Evolutionary conservation across 1,140 invertebrate species (phyloP), one percentile per base, ranked within the genome.

Genomic region (Brachionus calyciflorus): DNA sequence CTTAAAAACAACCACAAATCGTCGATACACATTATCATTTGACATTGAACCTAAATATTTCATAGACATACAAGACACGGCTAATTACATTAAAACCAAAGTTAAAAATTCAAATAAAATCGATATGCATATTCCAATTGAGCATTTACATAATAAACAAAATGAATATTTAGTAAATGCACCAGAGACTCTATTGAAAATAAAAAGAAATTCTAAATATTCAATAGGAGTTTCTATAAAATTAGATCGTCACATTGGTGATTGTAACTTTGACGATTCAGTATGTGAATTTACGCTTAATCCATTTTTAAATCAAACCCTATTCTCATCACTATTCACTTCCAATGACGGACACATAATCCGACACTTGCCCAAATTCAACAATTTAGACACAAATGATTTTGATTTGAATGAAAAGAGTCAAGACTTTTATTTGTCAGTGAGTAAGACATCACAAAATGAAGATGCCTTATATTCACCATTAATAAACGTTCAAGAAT

Each of bases 241-340:
- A 21, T 12, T 73, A 19, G 46, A 51, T 17, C n/a, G 30, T 19
- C 69, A 46, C 0, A 24, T 30, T 12, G 69, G 69, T 1, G 69
- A 73, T 33, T 73, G 69, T 46, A 21, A 48, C 14, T 73, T 73
- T 46, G 69, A 73, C n/a, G 10, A 49, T 5, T 73, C 69, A 21
- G 9, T 73, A n/a, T 73, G 69, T 21, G 44, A 55, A 12, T 73
- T 51, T 51, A 33, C 46, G 3, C 17, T 7, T 0, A 73, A 73
- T 46, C 21, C 21, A 44, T 44, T 65, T 24, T 24, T 65, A 2
- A 65, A 44, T 37, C 40, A 41, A 28, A 41, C 17, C 3, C 12
- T 44, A 5, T 65, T 65, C 26, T 7, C 60, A 12, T 44, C 33
- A 0, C 12, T 65, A 21, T 65, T 65, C 19, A 24, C 60, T 2